phyloP scores from a whole-genome alignment of 1,140 invertebrate species.

The Megalopta genalis region DNA sequence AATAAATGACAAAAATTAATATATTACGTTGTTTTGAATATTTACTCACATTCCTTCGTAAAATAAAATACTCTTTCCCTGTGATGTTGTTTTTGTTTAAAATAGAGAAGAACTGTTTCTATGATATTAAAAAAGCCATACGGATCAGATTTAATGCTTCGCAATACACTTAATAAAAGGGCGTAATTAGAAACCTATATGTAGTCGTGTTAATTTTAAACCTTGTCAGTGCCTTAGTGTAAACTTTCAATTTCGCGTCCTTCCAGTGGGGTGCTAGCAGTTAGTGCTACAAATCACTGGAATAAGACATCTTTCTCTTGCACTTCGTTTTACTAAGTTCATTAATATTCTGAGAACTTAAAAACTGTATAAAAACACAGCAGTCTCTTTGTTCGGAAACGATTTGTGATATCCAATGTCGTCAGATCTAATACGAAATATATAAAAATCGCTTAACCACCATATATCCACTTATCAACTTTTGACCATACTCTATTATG shows the following conservation, averaged over 20 bases:
- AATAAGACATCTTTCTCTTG: neutral
- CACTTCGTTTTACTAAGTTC: neutral
- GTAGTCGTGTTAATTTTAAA: neutral
- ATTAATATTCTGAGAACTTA: constrained; percentile 16
- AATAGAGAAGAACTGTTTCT: constrained; percentile 12
- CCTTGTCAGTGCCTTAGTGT: neutral
- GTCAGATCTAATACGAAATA: constrained; percentile 21
- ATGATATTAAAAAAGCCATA: neutral
- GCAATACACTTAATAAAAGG: neutral
- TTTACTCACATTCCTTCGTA: constrained; percentile 15
- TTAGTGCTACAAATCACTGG: neutral
- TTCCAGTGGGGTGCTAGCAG: neutral
- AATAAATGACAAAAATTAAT: constrained; percentile 25
- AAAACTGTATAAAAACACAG: constrained; percentile 35
- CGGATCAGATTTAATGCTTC: neutral
- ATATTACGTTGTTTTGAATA: constrained; percentile 25
- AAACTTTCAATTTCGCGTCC: neutral
- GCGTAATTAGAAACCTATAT: constrained; percentile 2
- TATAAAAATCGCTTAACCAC: constrained; percentile 26
- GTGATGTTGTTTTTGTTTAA: neutral
- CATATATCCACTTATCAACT: neutral
- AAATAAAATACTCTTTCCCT: constrained; percentile 23
- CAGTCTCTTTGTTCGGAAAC: constrained; percentile 1
- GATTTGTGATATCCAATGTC: neutral
- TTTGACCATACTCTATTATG: neutral